Percentiles rank a stretch among this genome's conserved stretches.
Evolutionary conservation across 2,797 vertebrate genomes (phyloP).

Genomic region (Orestias chungarensis): DNA sequence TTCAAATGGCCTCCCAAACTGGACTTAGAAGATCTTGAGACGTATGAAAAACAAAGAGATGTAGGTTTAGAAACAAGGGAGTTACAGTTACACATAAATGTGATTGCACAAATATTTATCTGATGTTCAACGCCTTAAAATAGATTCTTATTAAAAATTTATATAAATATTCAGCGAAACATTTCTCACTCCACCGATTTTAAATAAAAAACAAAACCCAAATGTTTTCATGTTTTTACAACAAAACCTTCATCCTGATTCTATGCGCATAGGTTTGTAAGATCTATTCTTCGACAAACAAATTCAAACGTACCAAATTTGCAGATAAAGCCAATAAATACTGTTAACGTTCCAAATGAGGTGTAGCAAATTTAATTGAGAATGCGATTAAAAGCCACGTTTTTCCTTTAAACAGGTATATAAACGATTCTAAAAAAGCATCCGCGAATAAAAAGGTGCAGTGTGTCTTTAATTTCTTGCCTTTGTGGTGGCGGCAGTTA

Average conservation of each 20-base stretch:
- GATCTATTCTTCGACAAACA: not conserved
- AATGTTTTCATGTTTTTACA: not conserved
- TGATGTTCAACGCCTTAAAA: slow-evolving; percentile 5
- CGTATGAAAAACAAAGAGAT: not conserved
- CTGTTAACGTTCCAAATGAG: not conserved
- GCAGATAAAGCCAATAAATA: not conserved
- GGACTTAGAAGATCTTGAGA: slow-evolving; percentile 15
- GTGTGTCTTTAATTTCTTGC: slow-evolving; percentile 66
- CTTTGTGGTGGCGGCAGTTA: slow-evolving; percentile 47
- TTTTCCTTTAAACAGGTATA: slow-evolving; percentile 28
- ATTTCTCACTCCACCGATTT: slow-evolving; percentile 13
- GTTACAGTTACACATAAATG: not conserved
- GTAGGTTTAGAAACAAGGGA: not conserved
- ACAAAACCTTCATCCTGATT: not conserved
- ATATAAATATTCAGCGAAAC: slow-evolving; percentile 23
- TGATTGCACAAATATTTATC: not conserved
- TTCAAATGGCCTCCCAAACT: slow-evolving; percentile 41
- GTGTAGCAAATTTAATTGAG: slow-evolving; percentile 14
- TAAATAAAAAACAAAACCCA: not conserved
- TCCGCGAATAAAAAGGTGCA: slow-evolving; percentile 48
- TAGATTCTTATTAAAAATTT: too few species aligned
- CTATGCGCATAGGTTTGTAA: not conserved
- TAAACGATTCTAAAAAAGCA: slow-evolving; percentile 20
- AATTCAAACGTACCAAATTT: slow-evolving; percentile 11
- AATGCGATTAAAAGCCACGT: slow-evolving; percentile 24